These are phyloP conservation scores for Petaurus breviceps DNA, from an alignment of 2,113 vertebrate species.

Conservation along the genomic window DNA sequence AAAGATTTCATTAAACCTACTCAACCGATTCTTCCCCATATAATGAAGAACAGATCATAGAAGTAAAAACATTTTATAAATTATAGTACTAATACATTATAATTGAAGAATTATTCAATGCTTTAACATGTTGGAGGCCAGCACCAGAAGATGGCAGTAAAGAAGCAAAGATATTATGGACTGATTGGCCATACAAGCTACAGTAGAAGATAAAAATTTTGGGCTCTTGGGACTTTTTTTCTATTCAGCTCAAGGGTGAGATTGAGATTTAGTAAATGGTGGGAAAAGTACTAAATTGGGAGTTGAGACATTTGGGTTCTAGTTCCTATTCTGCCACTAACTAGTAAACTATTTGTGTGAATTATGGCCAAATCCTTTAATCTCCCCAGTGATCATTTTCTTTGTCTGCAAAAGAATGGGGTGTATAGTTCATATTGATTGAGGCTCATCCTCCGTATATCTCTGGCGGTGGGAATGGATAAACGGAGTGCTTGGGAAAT, in stretches of 20 bases:
- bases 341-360: not conserved
- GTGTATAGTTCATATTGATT: not conserved
- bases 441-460: not conserved
- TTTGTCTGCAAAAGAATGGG: not conserved
- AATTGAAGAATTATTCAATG: not conserved
- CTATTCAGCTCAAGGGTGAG: not conserved
- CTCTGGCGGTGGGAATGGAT: not conserved
- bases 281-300: not conserved
- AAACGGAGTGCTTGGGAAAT: not conserved
- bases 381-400: not conserved
- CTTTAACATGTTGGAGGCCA: not conserved
- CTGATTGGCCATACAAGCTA: not conserved
- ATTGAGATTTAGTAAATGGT: not conserved
- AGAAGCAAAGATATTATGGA: constrained; percentile 39
- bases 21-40: not conserved
- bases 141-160: constrained; percentile 85
- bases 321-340: not conserved
- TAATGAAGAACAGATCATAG: not conserved
- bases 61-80: constrained; percentile 5
- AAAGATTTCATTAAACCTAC: constrained; percentile 11
- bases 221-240: not conserved
- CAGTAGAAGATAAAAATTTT: not conserved
- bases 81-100: not conserved
- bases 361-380: not conserved
- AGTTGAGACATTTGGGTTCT: not conserved